Base-by-base conservation (phyloP, 2,888 invertebrate species). In the Cephus spinipes region DNA sequence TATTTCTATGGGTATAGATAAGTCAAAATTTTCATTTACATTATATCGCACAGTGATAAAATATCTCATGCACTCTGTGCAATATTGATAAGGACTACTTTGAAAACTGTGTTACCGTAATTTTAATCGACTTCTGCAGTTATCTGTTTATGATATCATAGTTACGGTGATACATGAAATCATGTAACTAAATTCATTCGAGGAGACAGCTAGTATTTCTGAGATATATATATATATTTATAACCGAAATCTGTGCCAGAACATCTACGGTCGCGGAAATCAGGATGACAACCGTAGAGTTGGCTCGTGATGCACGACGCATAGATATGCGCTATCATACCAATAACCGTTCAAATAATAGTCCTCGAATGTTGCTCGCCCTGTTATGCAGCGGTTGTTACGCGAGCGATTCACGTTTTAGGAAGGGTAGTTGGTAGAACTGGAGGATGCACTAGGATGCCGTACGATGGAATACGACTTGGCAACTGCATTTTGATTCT, bases 331-430 rank as follows among this genome's bases (percentile, higher is more conserved):
- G 89, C 85, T 89, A 89, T 89, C 89, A 84, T 86, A 85, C 87
- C 89, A 89, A 89, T 89, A 89, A 89, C 89, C 88, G 87, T 89
- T 89, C 87, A 85, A 88, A 88, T 89, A 89, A 89, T 89, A 88
- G 88, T 86, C 84, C 85, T 83, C 85, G 84, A 87, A 84, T 84
- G 75, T 69, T 77, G 34, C 36, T 15, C 30, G 68, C 73, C 69
- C 33, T 55, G 73, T 36, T 75, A 68, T 68, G 73, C 69, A 34
- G 69, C 78, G 78, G 77, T 74, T 79, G 79, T 78, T 78, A 75
- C 78, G 69, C 36, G 76, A 78, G n/a, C 33, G 71, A 73, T 73
- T 73, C 76, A 73, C 76, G 79, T 69, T 55, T 79, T 74, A 36
- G 68, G 55, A 69, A 32, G 73, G 36, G 73, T 74, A 69, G 68